These are phyloP conservation scores for Clarias batrachus DNA, from an alignment of 2,113 vertebrate genomes.

Conservation along the genomic window DNA sequence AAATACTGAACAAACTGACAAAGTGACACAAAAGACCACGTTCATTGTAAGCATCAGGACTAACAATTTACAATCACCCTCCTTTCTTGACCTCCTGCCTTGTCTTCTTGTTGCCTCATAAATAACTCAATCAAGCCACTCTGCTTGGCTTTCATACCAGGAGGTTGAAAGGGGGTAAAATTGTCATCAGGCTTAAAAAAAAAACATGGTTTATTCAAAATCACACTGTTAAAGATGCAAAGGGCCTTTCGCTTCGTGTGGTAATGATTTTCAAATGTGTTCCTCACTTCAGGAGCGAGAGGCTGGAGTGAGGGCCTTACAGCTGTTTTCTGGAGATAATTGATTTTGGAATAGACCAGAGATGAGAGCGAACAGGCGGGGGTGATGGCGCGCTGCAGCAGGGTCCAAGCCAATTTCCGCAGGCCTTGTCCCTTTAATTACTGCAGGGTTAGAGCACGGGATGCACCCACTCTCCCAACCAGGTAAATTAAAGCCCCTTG, in stretches of 20 bases:
- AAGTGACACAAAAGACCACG: not conserved
- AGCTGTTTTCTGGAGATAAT: conserved; percentile 59
- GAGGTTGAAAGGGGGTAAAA: conserved; percentile 51
- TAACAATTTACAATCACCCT: conserved; percentile 42
- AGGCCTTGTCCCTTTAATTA: conserved; percentile 56
- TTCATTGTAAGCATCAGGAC: conserved; percentile 23
- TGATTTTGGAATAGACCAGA: conserved; percentile 58
- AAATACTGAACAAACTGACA: conserved; percentile 7
- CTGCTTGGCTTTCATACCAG: conserved; percentile 47
- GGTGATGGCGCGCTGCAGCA: conserved; percentile 41
- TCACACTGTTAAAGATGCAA: conserved; percentile 51
- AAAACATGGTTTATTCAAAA: conserved; percentile 49
- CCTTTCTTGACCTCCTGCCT: conserved; percentile 10
- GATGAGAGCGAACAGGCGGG: conserved; percentile 43
- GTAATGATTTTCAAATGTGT: conserved; percentile 59
- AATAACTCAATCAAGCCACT: conserved; percentile 56
- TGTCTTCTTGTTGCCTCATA: conserved; percentile 48
- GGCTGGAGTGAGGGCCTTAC: conserved; percentile 56
- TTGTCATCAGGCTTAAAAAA: conserved; percentile 49
- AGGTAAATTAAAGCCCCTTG: conserved; percentile 50
- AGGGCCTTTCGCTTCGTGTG: conserved; percentile 47
- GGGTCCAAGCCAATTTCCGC: conserved; percentile 55
- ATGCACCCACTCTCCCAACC: conserved; percentile 6
- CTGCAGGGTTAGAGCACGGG: conserved; percentile 29
- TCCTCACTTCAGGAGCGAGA: conserved; percentile 53